phyloP scores from a whole-genome alignment of 2,113 vertebrate species.

The Poeciliopsis retropinna region DNA sequence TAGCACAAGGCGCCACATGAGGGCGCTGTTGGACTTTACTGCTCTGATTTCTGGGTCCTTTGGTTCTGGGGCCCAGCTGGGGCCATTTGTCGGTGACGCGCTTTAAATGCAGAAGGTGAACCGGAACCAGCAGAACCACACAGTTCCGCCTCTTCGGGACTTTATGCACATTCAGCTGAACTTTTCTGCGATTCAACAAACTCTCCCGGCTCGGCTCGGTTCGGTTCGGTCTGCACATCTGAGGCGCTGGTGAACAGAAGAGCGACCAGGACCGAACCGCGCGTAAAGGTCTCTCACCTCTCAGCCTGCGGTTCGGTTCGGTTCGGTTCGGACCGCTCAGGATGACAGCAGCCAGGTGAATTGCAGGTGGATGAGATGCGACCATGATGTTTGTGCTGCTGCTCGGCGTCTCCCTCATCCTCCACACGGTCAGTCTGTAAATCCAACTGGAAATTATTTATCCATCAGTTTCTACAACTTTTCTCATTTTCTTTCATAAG shows the following conservation, averaged over 20 bases:
- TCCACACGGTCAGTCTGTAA: constrained; percentile 47
- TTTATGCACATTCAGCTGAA: neutral
- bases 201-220: too few species aligned
- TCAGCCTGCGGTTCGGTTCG: neutral
- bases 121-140: neutral
- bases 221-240: neutral
- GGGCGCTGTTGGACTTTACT: constrained; percentile 37
- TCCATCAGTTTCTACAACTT: neutral
- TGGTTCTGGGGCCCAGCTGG: neutral
- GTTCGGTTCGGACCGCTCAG: neutral
- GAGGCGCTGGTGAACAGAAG: neutral
- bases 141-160: neutral
- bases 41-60: neutral
- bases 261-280: neutral
- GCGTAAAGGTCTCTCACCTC: constrained; percentile 16
- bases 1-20: constrained; percentile 7
- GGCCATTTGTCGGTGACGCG: neutral
- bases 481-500: neutral
- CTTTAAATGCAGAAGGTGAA: neutral
- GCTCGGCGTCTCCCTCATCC: constrained; percentile 27
- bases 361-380: constrained; percentile 34
- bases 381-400: constrained; percentile 53
- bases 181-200: neutral
- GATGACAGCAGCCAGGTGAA: constrained; percentile 27
- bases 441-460: neutral